A percentile compares a stretch with the other conserved stretches of the same genome.
phyloP scores from a whole-genome alignment of 2,797 vertebrate species.

The Spheniscus humboldti region DNA sequence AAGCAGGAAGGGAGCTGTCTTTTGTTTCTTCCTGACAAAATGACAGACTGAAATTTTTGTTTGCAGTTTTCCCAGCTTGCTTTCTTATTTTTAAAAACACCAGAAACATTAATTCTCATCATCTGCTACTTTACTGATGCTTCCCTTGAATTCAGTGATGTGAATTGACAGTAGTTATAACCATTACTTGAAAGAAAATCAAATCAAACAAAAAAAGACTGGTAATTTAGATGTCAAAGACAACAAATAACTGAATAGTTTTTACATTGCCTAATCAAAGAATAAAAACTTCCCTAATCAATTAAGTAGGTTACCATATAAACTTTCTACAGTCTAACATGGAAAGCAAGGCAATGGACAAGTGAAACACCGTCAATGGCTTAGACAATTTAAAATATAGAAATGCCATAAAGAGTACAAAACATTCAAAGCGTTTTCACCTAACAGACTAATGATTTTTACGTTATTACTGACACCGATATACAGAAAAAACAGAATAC shows the following conservation, averaged over 20 bases:
- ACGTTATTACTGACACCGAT: background rate
- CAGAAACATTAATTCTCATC: background rate
- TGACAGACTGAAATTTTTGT: background rate
- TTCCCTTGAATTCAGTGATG: background rate
- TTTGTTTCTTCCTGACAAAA: background rate
- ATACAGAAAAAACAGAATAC: background rate
- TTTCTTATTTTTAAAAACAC: background rate
- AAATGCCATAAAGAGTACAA: background rate
- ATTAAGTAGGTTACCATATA: background rate
- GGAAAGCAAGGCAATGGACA: background rate
- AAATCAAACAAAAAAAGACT: background rate
- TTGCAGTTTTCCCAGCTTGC: background rate
- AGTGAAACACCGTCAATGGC: background rate
- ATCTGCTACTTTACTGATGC: background rate
- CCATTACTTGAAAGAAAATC: background rate
- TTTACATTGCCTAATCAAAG: background rate
- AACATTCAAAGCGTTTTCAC: background rate
- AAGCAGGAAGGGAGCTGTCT: background rate
- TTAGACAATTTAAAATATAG: background rate
- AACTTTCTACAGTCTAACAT: background rate
- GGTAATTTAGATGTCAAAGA: background rate
- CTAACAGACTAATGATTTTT: background rate
- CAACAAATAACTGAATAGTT: background rate
- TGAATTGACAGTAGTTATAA: background rate
- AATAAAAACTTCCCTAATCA: background rate